Conservation (phyloP, 2,113 vertebrate species). For the Trachemys scripta region DNA sequence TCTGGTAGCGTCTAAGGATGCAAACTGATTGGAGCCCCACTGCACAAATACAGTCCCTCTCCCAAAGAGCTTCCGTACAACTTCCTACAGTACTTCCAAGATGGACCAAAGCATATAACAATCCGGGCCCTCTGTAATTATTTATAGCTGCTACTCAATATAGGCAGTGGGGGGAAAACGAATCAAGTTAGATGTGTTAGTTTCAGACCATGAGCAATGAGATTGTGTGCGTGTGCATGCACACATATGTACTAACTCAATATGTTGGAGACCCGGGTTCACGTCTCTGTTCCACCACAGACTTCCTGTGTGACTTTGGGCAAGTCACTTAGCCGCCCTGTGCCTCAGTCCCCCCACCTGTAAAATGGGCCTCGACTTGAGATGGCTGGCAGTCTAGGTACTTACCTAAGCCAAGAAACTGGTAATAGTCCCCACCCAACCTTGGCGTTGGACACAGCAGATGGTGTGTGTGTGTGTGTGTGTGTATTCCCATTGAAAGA, state of each 20-base stretch:
- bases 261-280: background rate
- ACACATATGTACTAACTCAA: background rate
- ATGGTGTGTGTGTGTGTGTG: background rate
- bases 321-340: background rate
- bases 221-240: too few species aligned
- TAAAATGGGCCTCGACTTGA: background rate
- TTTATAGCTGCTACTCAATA: background rate
- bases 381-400: background rate
- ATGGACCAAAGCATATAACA: background rate
- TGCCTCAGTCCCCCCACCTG: background rate
- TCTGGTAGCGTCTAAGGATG: background rate
- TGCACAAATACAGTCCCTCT: background rate
- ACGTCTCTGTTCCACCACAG: background rate
- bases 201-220: background rate
- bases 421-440: background rate
- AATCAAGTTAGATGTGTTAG: background rate
- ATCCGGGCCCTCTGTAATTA: background rate
- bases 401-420: background rate
- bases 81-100: background rate
- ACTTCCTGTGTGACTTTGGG: background rate
- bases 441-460: background rate
- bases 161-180: background rate
- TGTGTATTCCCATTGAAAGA: background rate
- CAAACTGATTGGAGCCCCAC: background rate
- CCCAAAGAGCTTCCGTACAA: background rate